These are phyloP conservation scores for Troilus luridus DNA, from an alignment of 2,888 invertebrate species.

Conservation along the genomic window DNA sequence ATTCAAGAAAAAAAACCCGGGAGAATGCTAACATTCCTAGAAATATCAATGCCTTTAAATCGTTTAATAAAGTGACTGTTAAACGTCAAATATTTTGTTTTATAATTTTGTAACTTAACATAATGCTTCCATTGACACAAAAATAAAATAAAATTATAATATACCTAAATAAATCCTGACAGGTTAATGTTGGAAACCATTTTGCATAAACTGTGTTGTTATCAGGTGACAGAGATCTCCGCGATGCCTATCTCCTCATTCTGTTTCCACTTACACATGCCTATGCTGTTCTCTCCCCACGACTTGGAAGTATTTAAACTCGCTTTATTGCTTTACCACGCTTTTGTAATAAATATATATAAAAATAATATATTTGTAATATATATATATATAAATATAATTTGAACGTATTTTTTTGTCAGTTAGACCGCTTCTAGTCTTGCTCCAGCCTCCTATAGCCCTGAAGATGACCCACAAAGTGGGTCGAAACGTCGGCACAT, in stretches of 20 bases:
- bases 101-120: neutral
- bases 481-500: too few relatives aligned
- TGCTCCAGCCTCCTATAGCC: too few relatives aligned
- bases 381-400: neutral
- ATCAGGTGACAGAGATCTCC: slow-evolving; percentile 9
- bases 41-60: too few relatives aligned
- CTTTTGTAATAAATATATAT: neutral
- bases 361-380: neutral
- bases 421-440: too few relatives aligned
- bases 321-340: neutral
- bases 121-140: neutral
- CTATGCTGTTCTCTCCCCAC: neutral
- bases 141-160: neutral
- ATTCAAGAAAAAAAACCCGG: too few relatives aligned
- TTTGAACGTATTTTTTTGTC: too few relatives aligned
- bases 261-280: neutral
- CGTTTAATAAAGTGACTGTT: too few relatives aligned
- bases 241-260: neutral
- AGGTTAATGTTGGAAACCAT: neutral
- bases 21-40: too few relatives aligned
- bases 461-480: too few relatives aligned
- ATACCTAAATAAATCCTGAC: neutral
- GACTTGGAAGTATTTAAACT: neutral
- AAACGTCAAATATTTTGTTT: neutral
- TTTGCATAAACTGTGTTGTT: neutral